phyloP scores from a whole-genome alignment of 2,888 invertebrate genomes.

The Epistrophe grossulariae region DNA sequence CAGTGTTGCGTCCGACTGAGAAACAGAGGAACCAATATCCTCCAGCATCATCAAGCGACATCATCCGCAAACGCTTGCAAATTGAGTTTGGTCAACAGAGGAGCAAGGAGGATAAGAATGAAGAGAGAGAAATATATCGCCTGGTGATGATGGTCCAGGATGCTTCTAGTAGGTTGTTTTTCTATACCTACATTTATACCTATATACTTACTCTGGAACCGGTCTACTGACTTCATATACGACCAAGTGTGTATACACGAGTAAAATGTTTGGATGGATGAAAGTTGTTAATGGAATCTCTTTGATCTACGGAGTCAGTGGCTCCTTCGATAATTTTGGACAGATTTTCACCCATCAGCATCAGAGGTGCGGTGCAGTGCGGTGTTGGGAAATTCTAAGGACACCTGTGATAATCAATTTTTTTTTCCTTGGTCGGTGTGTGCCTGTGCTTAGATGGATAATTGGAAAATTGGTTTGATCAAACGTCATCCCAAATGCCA shows the following conservation, averaged over 20 bases:
- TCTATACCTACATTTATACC: not conserved
- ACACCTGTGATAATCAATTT: slow-evolving; percentile 66
- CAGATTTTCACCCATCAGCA: slow-evolving; percentile 67
- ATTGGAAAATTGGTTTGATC: slow-evolving; percentile 70
- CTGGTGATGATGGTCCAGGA: slow-evolving; percentile 23
- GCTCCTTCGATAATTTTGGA: slow-evolving; percentile 71
- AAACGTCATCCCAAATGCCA: slow-evolving; percentile 65
- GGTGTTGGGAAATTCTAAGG: slow-evolving; percentile 4
- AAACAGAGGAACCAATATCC: slow-evolving; percentile 61
- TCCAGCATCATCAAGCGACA: slow-evolving; percentile 58
- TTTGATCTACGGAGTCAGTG: slow-evolving; percentile 72
- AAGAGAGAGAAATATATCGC: not conserved
- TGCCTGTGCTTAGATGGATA: slow-evolving; percentile 55
- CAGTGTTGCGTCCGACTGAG: slow-evolving; percentile 29
- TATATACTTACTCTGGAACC: not conserved
- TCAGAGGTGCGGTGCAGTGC: not conserved
- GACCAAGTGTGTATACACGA: slow-evolving; percentile 19
- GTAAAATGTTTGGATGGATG: slow-evolving; percentile 19
- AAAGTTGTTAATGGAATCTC: slow-evolving; percentile 64
- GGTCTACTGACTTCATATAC: slow-evolving; percentile 26
- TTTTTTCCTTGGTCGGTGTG: not conserved
- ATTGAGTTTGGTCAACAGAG: slow-evolving; percentile 56
- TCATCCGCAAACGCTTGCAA: slow-evolving; percentile 63
- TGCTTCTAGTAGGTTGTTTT: slow-evolving; percentile 5
- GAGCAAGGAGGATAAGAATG: not conserved